Base-by-base conservation (phyloP, 2,113 vertebrate genomes). In the Leptodactylus fuscus region DNA sequence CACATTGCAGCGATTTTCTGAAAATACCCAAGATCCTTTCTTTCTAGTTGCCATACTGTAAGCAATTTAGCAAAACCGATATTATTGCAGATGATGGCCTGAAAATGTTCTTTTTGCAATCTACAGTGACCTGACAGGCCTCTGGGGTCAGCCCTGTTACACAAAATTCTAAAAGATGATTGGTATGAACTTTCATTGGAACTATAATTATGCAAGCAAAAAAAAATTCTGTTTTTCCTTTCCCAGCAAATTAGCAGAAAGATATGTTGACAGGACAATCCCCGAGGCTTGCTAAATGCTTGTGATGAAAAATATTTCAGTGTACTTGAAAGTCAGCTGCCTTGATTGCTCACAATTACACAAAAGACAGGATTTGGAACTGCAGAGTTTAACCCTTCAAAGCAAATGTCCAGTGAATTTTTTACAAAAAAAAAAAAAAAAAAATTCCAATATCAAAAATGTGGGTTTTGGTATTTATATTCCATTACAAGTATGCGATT, bases 201-300 rank as follows among this genome's bases (percentile, higher is more conserved):
- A 73, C 74, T 81, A 78, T 69, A 86, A 86, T 81, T 86, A 81
- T 86, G 24, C 71, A 81, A 58, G 74, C 24, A 51, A 80, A 70
- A 79, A 85, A 85, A 69, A 80, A 41, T 73, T 81, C 77, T 81
- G 77, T 81, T 81, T 81, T 81, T 60, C 36, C 27, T 86, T 81
- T 73, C 48, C 84, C 51, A 81, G 84, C 84, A 86, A 86, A 86
- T 86, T 86, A 86, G 77, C 67, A 73, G 67, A 60, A 86, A 73
- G 77, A 86, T 81, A 86, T 86, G 84, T 86, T 86, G 84, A 86
- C 84, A 86, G 76, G 67, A 71, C 76, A 81, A 81, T 86, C 84
- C 84, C 84, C 10, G 49, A 81, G 84, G 84, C 84, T 53, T 73
- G 65, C 76, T 81, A 81, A 86, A 81, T 58, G 65, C 67, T 80